Evolutionary conservation across 2,113 vertebrate species (phyloP), one percentile per base, ranked within the genome.

Genomic region (Grallaria varia): DNA sequence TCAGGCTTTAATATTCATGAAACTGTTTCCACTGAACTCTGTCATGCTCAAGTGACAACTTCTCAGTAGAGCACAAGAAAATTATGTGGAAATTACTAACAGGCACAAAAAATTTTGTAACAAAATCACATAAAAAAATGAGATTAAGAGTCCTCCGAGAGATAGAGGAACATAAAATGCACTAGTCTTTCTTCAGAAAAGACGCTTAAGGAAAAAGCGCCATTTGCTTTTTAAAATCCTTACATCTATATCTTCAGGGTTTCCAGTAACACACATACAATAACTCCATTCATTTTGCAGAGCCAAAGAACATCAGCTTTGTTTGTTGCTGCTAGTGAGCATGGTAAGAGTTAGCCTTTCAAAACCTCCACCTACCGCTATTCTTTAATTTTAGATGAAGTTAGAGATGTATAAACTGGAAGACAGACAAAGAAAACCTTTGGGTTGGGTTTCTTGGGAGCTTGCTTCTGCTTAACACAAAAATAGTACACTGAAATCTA

Each of bases 301-400:
- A 81, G 66, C 42, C 72, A 63, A 81, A 92, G 72, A 81, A 68
- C 66, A 78, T 68, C 55, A 87, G 52, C 21, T 94, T 68, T 33
- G 39, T 68, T 84, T 56, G 37, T 13, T 80, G 27, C 20, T 76
- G 42, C 62, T 44, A 62, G 37, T 0, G 8, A 87, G 20, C n/a
- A 49, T 1, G 21, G 13, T 21, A 87, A 76, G 37, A 85, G 33
- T 28, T 25, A 55, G 6, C 45, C 59, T 83, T 92, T 77, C 76
- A 73, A 85, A 96, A 76, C 20, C 63, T 62, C 44, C 30, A 64
- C 22, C 39, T 35, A 49, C 9, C 7, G 1, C 27, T 14, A 11
- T 73, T 87, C 78, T 93, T 96, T 82, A 95, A 87, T 83, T 93
- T 86, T 80, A 83, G 62, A 93, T 89, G 49, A 89, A 45, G 71